Conservation (phyloP, 37 sponge, comb jelly and placozoan species). For the Geodia barretti region DNA sequence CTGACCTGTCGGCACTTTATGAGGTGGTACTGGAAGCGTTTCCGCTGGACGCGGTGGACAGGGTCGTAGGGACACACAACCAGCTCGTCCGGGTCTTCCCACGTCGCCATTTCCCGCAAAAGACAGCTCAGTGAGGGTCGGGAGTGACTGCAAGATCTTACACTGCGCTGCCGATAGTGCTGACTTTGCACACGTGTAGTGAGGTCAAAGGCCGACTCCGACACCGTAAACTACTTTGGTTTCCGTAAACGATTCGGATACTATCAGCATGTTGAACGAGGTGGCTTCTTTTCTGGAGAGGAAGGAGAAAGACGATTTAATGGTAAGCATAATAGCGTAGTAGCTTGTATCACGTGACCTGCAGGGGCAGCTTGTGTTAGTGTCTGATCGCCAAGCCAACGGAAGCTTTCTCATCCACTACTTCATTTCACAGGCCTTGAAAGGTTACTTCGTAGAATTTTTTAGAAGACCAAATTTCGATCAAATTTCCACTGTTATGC, state of each 20-base stretch:
- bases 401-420: conserved; percentile 69
- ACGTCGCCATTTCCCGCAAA: neutral
- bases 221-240: too few species aligned
- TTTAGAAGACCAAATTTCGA: neutral
- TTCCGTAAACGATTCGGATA: neutral
- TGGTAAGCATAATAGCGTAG: neutral
- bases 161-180: too few species aligned
- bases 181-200: neutral
- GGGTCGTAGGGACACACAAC: conserved; percentile 86
- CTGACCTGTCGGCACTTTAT: conserved; percentile 81
- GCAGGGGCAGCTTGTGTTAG: conserved; percentile 32
- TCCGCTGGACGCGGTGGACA: conserved; percentile 71
- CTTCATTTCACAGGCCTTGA: conserved; percentile 67
- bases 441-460: conserved; percentile 31
- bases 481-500: neutral
- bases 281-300: conserved; percentile 2
- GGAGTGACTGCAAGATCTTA: neutral
- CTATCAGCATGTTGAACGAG: neutral
- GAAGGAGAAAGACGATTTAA: neutral
- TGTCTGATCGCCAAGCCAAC: conserved; percentile 34
- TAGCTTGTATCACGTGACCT: neutral
- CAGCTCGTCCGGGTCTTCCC: conserved; percentile 73
- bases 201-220: neutral
- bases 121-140: too few species aligned
- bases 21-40: conserved; percentile 86